phyloP scores from a whole-genome alignment of 2,113 vertebrate species.

The Chitala chitala region DNA sequence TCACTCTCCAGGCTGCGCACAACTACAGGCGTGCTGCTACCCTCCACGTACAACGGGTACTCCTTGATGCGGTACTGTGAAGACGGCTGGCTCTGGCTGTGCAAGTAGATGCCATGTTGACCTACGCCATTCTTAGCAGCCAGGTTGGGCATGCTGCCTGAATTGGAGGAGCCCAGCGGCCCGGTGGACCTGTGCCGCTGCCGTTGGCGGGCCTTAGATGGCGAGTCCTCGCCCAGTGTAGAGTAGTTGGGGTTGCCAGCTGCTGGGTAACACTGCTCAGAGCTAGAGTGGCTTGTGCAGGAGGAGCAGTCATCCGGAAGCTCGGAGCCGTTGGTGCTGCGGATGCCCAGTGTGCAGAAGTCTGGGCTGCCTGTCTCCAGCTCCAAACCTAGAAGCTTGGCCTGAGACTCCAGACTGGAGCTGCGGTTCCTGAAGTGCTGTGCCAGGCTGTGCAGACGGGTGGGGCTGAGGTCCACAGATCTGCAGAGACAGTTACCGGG shows the following conservation, averaged over 20 bases:
- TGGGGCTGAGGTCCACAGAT: constrained; percentile 94
- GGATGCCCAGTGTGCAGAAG: constrained; percentile 68
- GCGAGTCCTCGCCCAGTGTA: constrained; percentile 92
- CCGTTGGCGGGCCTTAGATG: constrained; percentile 87
- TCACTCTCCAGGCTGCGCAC: constrained; percentile 97
- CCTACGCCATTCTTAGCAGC: constrained; percentile 74
- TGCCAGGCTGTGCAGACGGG: constrained; percentile 89
- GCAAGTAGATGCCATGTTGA: constrained; percentile 86
- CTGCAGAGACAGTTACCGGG: constrained; percentile 50
- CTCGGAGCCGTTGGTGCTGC: constrained; percentile 91
- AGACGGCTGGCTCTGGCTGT: constrained; percentile 97
- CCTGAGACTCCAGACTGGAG: constrained; percentile 95
- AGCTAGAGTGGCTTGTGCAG: constrained; percentile 98
- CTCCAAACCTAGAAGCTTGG: constrained; percentile 85
- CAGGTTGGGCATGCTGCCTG: constrained; percentile 97
- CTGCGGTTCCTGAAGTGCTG: constrained; percentile 98
- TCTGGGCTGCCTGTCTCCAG: constrained; percentile 77
- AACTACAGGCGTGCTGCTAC: constrained; percentile 86
- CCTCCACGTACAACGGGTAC: constrained; percentile 95
- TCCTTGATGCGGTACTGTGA: constrained; percentile 98
- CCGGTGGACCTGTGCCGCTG: constrained; percentile 86
- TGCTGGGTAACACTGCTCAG: constrained; percentile 92
- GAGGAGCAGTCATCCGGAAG: constrained; percentile 96
- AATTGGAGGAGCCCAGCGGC: constrained; percentile 86
- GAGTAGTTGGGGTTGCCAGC: constrained; percentile 91